phyloP scores from a whole-genome alignment of 2,113 vertebrate species.

The Nerophis lumbriciformis region DNA sequence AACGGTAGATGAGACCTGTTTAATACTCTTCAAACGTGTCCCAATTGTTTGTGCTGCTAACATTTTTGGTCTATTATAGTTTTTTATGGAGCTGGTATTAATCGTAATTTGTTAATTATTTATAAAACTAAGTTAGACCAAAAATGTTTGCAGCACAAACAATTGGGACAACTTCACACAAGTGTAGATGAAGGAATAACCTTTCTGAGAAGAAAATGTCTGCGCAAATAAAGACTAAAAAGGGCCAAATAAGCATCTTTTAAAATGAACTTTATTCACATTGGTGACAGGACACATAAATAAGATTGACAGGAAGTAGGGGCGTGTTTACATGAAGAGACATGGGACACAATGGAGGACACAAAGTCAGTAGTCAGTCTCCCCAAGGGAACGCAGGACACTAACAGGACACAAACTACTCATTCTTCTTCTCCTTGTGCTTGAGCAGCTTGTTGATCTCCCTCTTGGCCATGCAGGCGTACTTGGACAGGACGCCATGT shows the following conservation, averaged over 20 bases:
- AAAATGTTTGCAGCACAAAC: too few relatives aligned
- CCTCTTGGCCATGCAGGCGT: conserved; percentile 88
- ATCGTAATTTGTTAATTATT: too few relatives aligned
- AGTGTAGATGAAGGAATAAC: too few relatives aligned
- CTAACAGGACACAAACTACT: conserved; percentile 61
- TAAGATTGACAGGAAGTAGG: not conserved
- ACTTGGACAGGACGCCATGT: conserved; percentile 89
- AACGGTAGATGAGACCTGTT: too few relatives aligned
- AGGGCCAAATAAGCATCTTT: not conserved
- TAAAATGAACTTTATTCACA: conserved; percentile 2
- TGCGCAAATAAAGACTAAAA: not conserved
- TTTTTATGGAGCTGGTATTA: too few relatives aligned
- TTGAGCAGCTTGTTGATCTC: conserved; percentile 98
- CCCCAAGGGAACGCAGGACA: too few relatives aligned
- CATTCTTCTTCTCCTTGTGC: conserved; percentile 97
- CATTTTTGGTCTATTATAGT: too few relatives aligned
- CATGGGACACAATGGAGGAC: not conserved
- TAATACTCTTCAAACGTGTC: too few relatives aligned
- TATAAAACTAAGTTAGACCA: too few relatives aligned
- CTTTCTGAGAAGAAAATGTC: too few relatives aligned
- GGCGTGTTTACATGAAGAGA: not conserved
- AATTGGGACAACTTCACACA: too few relatives aligned
- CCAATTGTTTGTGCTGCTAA: too few relatives aligned
- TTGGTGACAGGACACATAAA: conserved; percentile 3
- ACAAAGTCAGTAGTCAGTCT: not conserved